Conservation (phyloP, 35 echinoderm and acorn worm species). For the Ophioderma brevispina region DNA sequence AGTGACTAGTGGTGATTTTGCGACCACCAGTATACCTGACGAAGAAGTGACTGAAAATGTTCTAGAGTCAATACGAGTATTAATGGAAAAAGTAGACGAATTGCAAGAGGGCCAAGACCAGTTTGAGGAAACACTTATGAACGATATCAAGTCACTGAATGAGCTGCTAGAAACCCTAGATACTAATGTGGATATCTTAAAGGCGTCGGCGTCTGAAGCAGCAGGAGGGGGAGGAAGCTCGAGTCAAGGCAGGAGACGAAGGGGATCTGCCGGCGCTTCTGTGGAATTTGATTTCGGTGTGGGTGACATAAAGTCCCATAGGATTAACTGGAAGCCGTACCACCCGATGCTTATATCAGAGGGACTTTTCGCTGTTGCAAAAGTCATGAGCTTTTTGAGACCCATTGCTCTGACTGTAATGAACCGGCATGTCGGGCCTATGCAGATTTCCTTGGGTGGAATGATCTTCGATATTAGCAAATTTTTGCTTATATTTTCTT, state of each 20-base stretch:
- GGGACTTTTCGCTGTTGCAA: constrained; percentile 92
- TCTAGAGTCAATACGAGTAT: not conserved
- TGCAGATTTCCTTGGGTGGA: constrained; percentile 97
- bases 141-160: not conserved
- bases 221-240: constrained; percentile 15
- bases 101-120: constrained; percentile 22
- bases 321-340: constrained; percentile 60
- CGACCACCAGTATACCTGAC: not conserved
- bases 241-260: not conserved
- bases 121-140: not conserved
- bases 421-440: constrained; percentile 95
- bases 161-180: not conserved
- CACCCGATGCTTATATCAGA: constrained; percentile 88
- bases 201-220: not conserved
- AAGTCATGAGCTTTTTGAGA: constrained; percentile 91
- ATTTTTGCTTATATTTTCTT: constrained; percentile 96
- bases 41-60: not conserved
- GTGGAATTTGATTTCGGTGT: not conserved
- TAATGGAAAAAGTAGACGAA: constrained; percentile 26
- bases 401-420: constrained; percentile 91
- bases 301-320: constrained; percentile 1
- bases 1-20: not conserved
- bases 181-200: constrained; percentile 27
- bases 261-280: not conserved
- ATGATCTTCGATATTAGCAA: constrained; percentile 99